These are phyloP conservation scores for Penaeus monodon DNA, from an alignment of 2,888 invertebrate species.

Conservation along the genomic window DNA sequence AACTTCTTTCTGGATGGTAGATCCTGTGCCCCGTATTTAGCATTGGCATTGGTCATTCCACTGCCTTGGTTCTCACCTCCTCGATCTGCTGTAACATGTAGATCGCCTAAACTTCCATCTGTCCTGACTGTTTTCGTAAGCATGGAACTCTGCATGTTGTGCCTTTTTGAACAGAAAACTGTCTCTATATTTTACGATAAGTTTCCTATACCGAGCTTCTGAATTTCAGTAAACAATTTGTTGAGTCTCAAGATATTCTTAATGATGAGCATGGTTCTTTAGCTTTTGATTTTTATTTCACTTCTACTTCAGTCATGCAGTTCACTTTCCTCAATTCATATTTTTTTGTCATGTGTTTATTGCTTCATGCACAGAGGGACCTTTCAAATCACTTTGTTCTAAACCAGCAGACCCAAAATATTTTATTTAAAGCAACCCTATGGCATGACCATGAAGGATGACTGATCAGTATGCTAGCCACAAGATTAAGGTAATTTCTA, in stretches of 20 bases:
- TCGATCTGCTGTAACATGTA: conserved; percentile 1
- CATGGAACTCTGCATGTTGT: conserved; percentile 49
- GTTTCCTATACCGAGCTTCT: neutral
- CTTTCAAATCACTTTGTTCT: conserved; percentile 38
- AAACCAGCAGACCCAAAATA: conserved; percentile 31
- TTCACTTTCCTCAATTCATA: conserved; percentile 20
- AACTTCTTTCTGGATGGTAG: conserved; percentile 49
- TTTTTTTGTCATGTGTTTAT: conserved; percentile 33
- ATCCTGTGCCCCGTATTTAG: conserved; percentile 38
- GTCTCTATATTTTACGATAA: conserved; percentile 6
- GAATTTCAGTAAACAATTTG: too few relatives aligned
- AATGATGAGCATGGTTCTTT: too few relatives aligned
- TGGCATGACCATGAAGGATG: conserved; percentile 54
- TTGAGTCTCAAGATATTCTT: too few relatives aligned
- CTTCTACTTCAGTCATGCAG: conserved; percentile 48
- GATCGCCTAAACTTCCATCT: conserved; percentile 26
- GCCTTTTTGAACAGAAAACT: conserved; percentile 2
- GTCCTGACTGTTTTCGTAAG: conserved; percentile 19
- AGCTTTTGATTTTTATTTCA: conserved; percentile 8
- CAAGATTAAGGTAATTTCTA: conserved; percentile 23
- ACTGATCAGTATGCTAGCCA: conserved; percentile 45
- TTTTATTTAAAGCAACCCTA: conserved; percentile 42
- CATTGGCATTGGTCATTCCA: conserved; percentile 60
- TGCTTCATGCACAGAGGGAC: conserved; percentile 50
- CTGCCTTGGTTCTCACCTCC: conserved; percentile 38